Base-by-base conservation (phyloP, 2,113 vertebrate genomes). In the Garra rufa region DNA sequence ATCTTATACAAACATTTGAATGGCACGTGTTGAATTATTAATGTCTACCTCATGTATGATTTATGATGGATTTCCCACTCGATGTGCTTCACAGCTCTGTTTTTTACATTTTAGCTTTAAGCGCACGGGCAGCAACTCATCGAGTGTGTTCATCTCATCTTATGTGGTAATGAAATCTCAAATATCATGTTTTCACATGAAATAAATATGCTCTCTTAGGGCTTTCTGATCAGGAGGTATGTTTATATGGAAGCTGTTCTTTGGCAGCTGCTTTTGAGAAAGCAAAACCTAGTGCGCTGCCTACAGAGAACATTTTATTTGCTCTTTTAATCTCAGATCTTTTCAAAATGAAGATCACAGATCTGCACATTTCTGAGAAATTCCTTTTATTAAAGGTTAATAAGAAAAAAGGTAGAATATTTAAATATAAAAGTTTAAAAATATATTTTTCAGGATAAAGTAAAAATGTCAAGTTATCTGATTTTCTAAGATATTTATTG, bases 21-120 rank as follows among this genome's bases (percentile, higher is more conserved):
- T 30, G 71, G 59, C 30, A 76, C 1, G 50, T 0, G 0, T 44
- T 83, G 55, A 73, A 70, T 74, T 59, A 73, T 71, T 63, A 34
- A 83, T 73, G 55, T 46, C 8, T 24, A 10, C 57, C 63, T 83
- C 75, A 78, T 78, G 28, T 83, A 57, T 83, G 81, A 83, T 76
- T 26, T 57, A 78, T 83, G 26, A 1, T 17, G 48, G 4, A 55
- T 69, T 69, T 78, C 59, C 76, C 59, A 48, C 57, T 28, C 6
- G 17, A 13, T 65, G 59, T 65, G 41, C 38, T 77, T 84, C 30
- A 67, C 38, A 19, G 2, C 28, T 30, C 55, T 61, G n/a, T 46
- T 61, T 30, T 43, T 26, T 26, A n/a, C n/a, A 43, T 43, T 78
- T 61, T 26, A 61, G 24, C 34, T 78, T 26, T 13, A 26, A 78